Conservation (phyloP, 53 echinoderm and acorn worm genomes). For the Henricia sp. region DNA sequence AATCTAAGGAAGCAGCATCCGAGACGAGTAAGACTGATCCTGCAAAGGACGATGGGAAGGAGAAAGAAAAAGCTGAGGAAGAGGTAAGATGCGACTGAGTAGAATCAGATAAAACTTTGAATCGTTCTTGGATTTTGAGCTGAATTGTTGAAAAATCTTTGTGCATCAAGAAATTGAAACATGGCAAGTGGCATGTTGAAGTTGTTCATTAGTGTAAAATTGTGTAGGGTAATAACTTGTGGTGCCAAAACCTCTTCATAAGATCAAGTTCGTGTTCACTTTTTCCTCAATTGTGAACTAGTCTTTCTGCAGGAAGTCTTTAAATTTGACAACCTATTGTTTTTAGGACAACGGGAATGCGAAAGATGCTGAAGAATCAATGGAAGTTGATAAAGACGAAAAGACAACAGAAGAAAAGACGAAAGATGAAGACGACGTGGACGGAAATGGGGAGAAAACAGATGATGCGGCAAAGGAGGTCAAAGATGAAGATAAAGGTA, state of each 20-base stretch:
- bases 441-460: conserved; percentile 15
- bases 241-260: too few species aligned
- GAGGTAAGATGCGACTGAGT: too few species aligned
- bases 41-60: not conserved
- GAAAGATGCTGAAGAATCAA: conserved; percentile 38
- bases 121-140: too few species aligned
- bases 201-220: too few species aligned
- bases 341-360: conserved; percentile 25
- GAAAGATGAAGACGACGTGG: conserved; percentile 46
- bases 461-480: conserved; percentile 37
- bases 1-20: too few species aligned
- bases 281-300: not conserved
- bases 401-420: conserved; percentile 29
- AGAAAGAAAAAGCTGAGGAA: not conserved
- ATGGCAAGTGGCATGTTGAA: too few species aligned
- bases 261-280: not conserved
- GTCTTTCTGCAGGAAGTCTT: not conserved
- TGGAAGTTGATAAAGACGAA: conserved; percentile 25
- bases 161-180: too few species aligned
- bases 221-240: too few species aligned
- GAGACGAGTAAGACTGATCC: too few species aligned
- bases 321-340: too few species aligned
- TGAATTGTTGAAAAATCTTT: too few species aligned
- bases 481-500: conserved; percentile 23
- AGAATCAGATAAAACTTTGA: too few species aligned